Percentiles rank a stretch among this genome's conserved stretches.
phyloP scores from a whole-genome alignment of 2,113 vertebrate species.

The Scartelaos histophorus region DNA sequence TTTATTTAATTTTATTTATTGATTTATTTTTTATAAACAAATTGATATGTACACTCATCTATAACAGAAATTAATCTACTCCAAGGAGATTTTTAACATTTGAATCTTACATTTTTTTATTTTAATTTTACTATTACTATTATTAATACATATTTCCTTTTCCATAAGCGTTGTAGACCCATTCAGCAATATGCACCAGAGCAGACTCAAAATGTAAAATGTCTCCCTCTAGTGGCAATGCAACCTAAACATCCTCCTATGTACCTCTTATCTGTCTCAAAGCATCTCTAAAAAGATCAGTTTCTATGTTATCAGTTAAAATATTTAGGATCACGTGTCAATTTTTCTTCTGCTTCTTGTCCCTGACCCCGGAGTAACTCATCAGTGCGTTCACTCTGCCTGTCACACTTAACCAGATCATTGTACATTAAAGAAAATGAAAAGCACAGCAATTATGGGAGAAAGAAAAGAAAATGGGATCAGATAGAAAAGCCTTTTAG shows the following conservation, averaged over 20 bases:
- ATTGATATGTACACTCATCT: too few species aligned
- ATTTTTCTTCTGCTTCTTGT: conserved; percentile 18
- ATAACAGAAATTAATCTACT: too few species aligned
- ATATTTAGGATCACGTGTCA: background rate
- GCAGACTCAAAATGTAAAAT: conserved; percentile 21
- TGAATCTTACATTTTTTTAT: too few species aligned
- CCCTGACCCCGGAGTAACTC: conserved; percentile 51
- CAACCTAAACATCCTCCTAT: too few species aligned
- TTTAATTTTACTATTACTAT: too few species aligned
- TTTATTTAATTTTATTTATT: too few species aligned
- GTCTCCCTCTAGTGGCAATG: conserved; percentile 63
- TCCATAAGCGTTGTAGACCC: too few species aligned
- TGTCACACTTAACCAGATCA: conserved; percentile 72
- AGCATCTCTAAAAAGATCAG: background rate
- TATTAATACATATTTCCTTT: too few species aligned
- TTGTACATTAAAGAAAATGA: conserved; percentile 68
- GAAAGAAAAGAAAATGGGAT: conserved; percentile 61
- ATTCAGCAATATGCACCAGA: background rate
- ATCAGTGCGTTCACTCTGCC: conserved; percentile 45
- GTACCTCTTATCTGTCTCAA: background rate
- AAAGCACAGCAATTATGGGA: conserved; percentile 63
- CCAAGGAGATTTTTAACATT: too few species aligned
- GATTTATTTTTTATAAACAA: too few species aligned
- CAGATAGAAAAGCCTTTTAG: conserved; percentile 66
- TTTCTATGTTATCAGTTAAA: background rate